phyloP scores from a whole-genome alignment of 2,888 invertebrate species.

The Pollenia amentaria region DNA sequence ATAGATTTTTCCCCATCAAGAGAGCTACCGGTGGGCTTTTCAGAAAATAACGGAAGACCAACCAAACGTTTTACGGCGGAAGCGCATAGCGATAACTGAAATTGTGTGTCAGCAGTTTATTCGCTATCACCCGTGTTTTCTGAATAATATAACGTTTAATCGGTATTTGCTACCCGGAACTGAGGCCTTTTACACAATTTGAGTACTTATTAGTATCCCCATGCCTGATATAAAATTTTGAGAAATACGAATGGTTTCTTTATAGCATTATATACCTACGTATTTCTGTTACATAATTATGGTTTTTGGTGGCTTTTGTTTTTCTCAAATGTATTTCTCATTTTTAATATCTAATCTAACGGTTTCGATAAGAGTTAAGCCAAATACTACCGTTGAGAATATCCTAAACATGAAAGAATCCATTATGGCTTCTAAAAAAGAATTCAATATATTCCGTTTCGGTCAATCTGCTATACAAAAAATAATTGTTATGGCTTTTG shows the following conservation, averaged over 20 bases:
- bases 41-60: no score
- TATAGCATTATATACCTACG: constrained; percentile 3
- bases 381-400: neutral
- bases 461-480: neutral
- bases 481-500: neutral
- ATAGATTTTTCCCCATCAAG: no score
- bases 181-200: constrained; percentile 2
- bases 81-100: constrained; percentile 2
- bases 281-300: constrained; percentile 1
- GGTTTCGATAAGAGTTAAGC: neutral
- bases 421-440: neutral
- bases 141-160: neutral
- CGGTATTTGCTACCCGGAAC: constrained; percentile 6
- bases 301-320: constrained; percentile 16
- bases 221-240: constrained; percentile 26
- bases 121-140: neutral
- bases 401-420: constrained; percentile 6
- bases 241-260: neutral
- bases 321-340: constrained; percentile 41
- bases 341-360: constrained; percentile 34
- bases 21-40: no score
- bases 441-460: constrained; percentile 2
- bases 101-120: neutral
- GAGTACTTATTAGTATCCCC: constrained; percentile 22
- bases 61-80: no score